Evolutionary conservation across 2,113 vertebrate genomes (phyloP).

Genomic region (Sinocyclocheilus grahami): DNA sequence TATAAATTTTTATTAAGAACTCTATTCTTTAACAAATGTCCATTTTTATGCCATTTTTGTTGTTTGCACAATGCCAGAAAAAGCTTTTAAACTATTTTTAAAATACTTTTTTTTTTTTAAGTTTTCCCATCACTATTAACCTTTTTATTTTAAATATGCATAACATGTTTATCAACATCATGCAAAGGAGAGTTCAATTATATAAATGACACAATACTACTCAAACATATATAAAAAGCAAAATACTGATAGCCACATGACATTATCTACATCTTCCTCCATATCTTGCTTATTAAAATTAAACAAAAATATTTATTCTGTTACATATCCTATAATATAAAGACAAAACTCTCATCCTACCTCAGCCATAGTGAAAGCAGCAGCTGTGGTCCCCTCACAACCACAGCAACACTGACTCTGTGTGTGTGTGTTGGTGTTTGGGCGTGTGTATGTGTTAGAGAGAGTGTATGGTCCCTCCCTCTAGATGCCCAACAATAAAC

Average conservation of each 20-base stretch:
- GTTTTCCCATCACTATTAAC: neutral
- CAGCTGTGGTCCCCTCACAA: constrained; percentile 46
- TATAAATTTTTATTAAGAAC: neutral
- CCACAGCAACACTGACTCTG: constrained; percentile 41
- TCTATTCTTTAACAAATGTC: neutral
- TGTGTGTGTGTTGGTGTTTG: constrained; percentile 16
- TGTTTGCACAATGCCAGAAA: neutral
- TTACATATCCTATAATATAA: neutral
- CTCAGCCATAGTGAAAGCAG: constrained; percentile 57
- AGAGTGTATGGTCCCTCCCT: constrained; percentile 34
- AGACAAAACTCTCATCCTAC: constrained; percentile 24
- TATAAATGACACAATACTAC: neutral
- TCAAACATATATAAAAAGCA: neutral
- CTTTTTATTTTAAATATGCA: neutral
- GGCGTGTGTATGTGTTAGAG: neutral
- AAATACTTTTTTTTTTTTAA: too few relatives aligned
- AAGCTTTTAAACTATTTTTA: neutral
- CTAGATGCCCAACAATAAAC: constrained; percentile 5
- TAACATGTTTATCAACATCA: neutral
- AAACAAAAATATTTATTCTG: neutral
- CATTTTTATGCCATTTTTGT: too few relatives aligned
- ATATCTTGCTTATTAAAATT: neutral
- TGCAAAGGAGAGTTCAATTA: neutral
- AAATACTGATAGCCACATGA: neutral
- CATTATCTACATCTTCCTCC: too few relatives aligned